phyloP scores from a whole-genome alignment of 2,797 vertebrate genomes.

The Clarias laeviceps region DNA sequence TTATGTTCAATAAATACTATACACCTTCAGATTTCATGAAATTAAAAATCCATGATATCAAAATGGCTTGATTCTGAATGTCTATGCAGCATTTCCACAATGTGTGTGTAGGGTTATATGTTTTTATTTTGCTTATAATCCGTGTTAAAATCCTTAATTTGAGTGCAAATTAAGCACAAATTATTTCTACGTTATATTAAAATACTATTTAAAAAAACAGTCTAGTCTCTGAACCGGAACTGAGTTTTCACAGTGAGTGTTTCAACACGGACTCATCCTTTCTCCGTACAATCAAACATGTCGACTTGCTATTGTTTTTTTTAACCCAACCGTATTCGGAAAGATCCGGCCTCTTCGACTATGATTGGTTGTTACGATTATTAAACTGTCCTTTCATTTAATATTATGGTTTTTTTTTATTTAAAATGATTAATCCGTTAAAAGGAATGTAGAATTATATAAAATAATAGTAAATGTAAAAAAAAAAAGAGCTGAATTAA shows the following conservation, averaged over 20 bases:
- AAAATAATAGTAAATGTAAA: not conserved
- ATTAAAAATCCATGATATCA: not conserved
- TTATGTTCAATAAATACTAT: not conserved
- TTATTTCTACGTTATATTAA: not conserved
- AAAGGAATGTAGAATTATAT: rapidly evolving
- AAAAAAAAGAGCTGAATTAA: not conserved
- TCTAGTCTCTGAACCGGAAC: constrained; percentile 1
- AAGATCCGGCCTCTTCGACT: not conserved
- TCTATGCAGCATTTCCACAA: not conserved
- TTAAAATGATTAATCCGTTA: not conserved
- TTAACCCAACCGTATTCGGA: not conserved
- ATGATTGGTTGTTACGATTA: not conserved
- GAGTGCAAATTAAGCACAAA: not conserved
- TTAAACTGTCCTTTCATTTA: not conserved
- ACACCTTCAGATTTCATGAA: not conserved
- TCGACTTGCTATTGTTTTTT: not conserved
- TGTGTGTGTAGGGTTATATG: not conserved
- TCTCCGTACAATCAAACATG: not conserved
- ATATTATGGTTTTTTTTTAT: not conserved
- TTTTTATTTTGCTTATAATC: not conserved
- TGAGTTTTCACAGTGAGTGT: not conserved
- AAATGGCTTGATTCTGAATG: not conserved
- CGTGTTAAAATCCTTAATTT: not conserved
- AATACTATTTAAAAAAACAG: not conserved
- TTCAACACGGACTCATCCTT: not conserved